Evolutionary conservation across 2,888 invertebrate species (phyloP).

Genomic region (Oscheius sp.): DNA sequence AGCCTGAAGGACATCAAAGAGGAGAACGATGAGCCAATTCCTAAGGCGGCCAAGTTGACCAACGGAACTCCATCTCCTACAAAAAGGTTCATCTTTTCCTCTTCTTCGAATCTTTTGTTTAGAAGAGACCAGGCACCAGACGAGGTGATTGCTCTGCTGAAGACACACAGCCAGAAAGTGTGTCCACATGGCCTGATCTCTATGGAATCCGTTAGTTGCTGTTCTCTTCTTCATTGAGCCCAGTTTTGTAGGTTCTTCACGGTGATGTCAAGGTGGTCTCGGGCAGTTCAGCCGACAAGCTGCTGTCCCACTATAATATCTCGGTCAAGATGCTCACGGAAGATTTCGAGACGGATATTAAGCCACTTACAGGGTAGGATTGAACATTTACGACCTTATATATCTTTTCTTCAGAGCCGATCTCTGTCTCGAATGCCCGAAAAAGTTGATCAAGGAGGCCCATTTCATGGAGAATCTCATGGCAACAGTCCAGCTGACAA

Average conservation of each 20-base stretch:
- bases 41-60: neutral
- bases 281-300: conserved; percentile 47
- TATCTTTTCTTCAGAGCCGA: conserved; percentile 53
- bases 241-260: conserved; percentile 44
- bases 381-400: neutral
- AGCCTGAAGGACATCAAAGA: conserved; percentile 35
- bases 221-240: neutral
- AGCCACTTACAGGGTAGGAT: conserved; percentile 43
- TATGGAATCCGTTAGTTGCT: conserved; percentile 50
- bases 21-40: neutral
- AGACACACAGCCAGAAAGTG: conserved; percentile 43
- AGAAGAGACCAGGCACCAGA: conserved; percentile 10
- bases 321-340: conserved; percentile 25
- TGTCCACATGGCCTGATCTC: conserved; percentile 66
- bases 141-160: conserved; percentile 42
- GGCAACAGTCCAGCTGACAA: conserved; percentile 43
- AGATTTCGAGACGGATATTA: neutral
- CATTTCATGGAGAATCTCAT: conserved; percentile 53
- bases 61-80: neutral
- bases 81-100: neutral
- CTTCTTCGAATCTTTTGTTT: neutral
- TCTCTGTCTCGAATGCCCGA: conserved; percentile 63
- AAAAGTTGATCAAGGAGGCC: conserved; percentile 54
- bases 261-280: conserved; percentile 69
- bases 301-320: conserved; percentile 57